Base-by-base conservation (phyloP, 2,888 invertebrate species). In the Carpatolechia fugitivella region DNA sequence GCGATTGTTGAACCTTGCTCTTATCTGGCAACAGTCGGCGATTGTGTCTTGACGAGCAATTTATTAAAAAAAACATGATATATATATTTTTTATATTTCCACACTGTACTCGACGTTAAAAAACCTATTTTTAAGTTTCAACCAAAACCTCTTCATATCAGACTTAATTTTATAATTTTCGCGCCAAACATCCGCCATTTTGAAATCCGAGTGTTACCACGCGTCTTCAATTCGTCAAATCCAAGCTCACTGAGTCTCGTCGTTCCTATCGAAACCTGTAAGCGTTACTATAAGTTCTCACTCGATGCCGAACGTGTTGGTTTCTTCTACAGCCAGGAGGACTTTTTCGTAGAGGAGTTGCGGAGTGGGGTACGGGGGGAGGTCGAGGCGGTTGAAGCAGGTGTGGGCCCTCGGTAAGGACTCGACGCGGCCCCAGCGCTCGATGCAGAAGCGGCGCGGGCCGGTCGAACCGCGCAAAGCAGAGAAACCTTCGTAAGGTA, bases 401-500 rank as follows among this genome's bases (percentile, higher is more conserved):
- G 99, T 99, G 86, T 99, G 99, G 0, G 99, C 98, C 64, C 98
- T 93, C 20, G 98, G 98, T 69, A 98, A 92, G 69, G 97, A 97
- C 80, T 97, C 97, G 31, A 96, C 95, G 78, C 97, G 96, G 60
- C 98, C 98, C 98, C 98, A 98, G 79, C 98, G 98, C 84, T 99
- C 98, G 68, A 98, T 96, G 88, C 98, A 98, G 91, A 98, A 99
- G 69, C 98, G 95, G 13, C 98, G 92, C 36, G 98, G 98, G 0
- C 99, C 99, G 44, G 98, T 98, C 6, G 97, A 98, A 54, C 99
- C 99, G 40, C 99, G 92, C 55, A 99, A 88, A 1, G 98, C 98
- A 0, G 97, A 92, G 89, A 99, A 99, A 1, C 99, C 99, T 82
- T 99, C 99, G 82, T 98, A 99, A 0, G 99, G 99, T 71, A 99